Base-by-base conservation (phyloP, 2,113 vertebrate genomes). In the Psophia crepitans region DNA sequence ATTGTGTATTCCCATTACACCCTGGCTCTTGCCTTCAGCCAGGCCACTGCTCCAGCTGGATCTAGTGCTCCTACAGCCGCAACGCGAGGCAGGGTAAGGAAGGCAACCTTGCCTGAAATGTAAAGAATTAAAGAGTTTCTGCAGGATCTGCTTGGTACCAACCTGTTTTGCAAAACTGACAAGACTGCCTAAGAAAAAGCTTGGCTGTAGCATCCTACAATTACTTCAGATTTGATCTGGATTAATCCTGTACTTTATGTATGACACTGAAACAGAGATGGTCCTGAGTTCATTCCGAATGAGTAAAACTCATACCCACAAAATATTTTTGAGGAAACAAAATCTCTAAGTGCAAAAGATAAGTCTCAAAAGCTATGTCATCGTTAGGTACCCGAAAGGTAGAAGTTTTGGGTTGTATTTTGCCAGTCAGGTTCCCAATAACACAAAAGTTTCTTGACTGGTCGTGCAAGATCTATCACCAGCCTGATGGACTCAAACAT, bases 1-100 rank as follows among this genome's bases (percentile, higher is more conserved):
- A 4, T 11, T 70, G 37, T 1, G 9, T 11, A 61, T 16, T 44
- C 17, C 41, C 0, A 1, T 53, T 51, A 71, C 4, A 66, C 12
- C 24, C 8, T 19, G 53, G n/a, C 14, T 66, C n/a, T 48, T 57
- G n/a, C n/a, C n/a, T n/a, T n/a, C n/a, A n/a, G n/a, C n/a, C n/a
- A n/a, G n/a, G 44, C 44, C n/a, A 20, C 32, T 30, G 71, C 37
- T 89, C 64, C 60, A 77, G 44, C 30, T 60, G 30, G 65, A 80
- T 39, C 39, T 19, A 41, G n/a, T 18, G 37, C 24, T 84, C 33
- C 41, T 56, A 35, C 22, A 87, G 58, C 27, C 37, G n/a, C 28
- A 53, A 28, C 2, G 7, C 2, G 8, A 89, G n/a, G 33, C 28
- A 84, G 20, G 11, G 21, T 46, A 85, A 88, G 61, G 27, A 89